These are phyloP conservation scores for Acronicta alni DNA, from an alignment of 2,888 invertebrate genomes.

Conservation along the genomic window DNA sequence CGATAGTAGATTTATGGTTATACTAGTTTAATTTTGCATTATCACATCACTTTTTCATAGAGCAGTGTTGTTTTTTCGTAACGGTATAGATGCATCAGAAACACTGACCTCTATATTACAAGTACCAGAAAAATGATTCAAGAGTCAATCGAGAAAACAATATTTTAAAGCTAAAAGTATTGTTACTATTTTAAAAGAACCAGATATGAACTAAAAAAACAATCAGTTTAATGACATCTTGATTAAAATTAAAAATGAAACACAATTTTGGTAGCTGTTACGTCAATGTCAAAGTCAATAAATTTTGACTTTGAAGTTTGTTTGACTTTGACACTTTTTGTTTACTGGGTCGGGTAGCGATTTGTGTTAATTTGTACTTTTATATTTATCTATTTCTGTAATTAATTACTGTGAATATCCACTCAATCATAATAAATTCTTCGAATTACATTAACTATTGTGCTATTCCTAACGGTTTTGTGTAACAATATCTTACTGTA, in stretches of 20 bases:
- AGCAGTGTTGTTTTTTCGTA: slow-evolving; percentile 29
- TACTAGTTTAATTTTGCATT: not conserved
- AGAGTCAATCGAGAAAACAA: not conserved
- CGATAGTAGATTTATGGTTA: not conserved
- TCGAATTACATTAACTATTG: slow-evolving; percentile 28
- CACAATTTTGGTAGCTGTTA: too few relatives aligned
- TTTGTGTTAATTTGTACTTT: slow-evolving; percentile 22
- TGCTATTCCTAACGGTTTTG: slow-evolving; percentile 13
- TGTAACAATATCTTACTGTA: slow-evolving; percentile 27
- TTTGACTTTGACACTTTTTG: too few relatives aligned
- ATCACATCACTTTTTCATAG: slow-evolving; percentile 47
- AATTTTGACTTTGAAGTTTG: too few relatives aligned
- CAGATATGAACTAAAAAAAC: too few relatives aligned
- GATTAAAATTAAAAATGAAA: too few relatives aligned
- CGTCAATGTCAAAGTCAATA: slow-evolving; percentile 11
- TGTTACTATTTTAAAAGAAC: too few relatives aligned
- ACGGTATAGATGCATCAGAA: slow-evolving; percentile 46
- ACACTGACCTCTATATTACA: too few relatives aligned
- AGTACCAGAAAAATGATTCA: not conserved
- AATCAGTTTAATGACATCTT: not conserved
- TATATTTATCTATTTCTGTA: slow-evolving; percentile 21
- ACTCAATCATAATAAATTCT: slow-evolving; percentile 14
- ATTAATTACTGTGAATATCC: slow-evolving; percentile 21
- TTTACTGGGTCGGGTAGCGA: not conserved
- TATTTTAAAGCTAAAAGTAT: not conserved